Percentiles rank a stretch among this genome's conserved stretches.
These are phyloP conservation scores for Diprion similis DNA, from an alignment of 1,140 invertebrate species.

Conservation along the genomic window DNA sequence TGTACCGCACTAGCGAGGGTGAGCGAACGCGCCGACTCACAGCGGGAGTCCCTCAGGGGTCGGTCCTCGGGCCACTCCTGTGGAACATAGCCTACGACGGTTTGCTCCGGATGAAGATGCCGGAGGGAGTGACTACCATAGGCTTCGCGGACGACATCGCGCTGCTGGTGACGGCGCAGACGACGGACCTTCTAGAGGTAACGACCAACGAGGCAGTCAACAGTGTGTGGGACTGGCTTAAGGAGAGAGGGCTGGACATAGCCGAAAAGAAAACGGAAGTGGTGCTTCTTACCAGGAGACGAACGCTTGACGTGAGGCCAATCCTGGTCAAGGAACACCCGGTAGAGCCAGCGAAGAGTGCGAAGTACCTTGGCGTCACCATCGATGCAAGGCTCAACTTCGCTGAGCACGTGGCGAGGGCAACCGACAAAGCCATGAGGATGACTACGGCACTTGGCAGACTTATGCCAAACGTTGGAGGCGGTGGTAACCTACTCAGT, in stretches of 20 bases:
- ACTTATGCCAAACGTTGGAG: not conserved
- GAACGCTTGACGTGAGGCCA: not conserved
- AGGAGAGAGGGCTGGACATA: conserved; percentile 25
- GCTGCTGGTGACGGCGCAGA: too few relatives aligned
- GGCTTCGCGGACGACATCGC: too few relatives aligned
- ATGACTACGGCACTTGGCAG: not conserved
- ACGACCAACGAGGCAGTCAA: too few relatives aligned
- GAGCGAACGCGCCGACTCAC: too few relatives aligned
- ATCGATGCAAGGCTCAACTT: conserved; percentile 18
- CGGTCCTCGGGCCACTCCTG: too few relatives aligned
- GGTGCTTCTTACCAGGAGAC: conserved; percentile 21
- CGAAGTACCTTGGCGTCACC: not conserved
- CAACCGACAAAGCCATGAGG: not conserved
- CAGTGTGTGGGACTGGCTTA: conserved; percentile 35
- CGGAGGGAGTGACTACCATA: too few relatives aligned
- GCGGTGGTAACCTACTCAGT: conserved; percentile 20
- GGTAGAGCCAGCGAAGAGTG: not conserved
- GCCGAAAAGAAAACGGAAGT: conserved; percentile 34
- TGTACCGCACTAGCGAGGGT: too few relatives aligned
- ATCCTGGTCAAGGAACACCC: not conserved
- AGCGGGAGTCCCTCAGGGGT: too few relatives aligned
- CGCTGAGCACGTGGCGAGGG: conserved; percentile 3
- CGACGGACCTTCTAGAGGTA: too few relatives aligned
- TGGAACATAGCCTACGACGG: too few relatives aligned
- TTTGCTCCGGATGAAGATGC: too few relatives aligned